A percentile compares a stretch with the other conserved stretches of the same genome.
Evolutionary conservation across 2,113 vertebrate genomes (phyloP).

Genomic region (Gavia stellata): DNA sequence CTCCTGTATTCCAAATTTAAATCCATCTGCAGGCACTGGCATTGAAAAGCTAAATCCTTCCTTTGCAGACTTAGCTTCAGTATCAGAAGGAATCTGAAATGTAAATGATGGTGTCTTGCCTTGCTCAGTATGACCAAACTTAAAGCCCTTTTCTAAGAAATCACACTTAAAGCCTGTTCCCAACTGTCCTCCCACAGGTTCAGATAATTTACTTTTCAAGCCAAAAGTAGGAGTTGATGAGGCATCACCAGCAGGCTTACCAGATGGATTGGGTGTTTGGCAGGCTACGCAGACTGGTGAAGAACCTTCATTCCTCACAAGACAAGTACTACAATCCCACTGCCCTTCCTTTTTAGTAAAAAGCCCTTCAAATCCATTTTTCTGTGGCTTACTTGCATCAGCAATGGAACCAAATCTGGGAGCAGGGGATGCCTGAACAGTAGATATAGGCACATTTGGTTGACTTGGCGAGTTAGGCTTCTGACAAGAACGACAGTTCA

Average conservation of each 20-base stretch:
- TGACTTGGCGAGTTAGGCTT: conserved; percentile 52
- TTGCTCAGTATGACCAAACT: conserved; percentile 81
- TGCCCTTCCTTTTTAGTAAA: conserved; percentile 81
- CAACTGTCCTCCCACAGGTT: conserved; percentile 64
- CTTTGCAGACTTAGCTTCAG: conserved; percentile 67
- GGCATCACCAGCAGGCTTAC: conserved; percentile 47
- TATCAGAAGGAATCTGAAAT: conserved; percentile 68
- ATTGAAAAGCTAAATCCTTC: conserved; percentile 83
- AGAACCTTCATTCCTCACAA: conserved; percentile 76
- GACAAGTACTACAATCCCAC: conserved; percentile 82
- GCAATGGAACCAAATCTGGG: background rate
- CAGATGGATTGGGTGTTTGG: conserved; percentile 71
- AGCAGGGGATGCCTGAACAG: background rate
- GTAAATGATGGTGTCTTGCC: conserved; percentile 73
- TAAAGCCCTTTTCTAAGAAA: conserved; percentile 74
- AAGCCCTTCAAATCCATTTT: conserved; percentile 69
- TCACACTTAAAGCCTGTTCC: conserved; percentile 76
- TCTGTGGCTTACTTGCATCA: conserved; percentile 47
- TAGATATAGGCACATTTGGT: background rate
- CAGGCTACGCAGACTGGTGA: conserved; percentile 76
- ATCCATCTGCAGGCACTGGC: conserved; percentile 67
- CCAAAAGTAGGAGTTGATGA: conserved; percentile 69
- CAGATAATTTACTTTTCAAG: conserved; percentile 68
- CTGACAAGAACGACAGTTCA: conserved; percentile 74
- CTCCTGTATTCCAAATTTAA: conserved; percentile 90